phyloP scores from a whole-genome alignment of 2,113 vertebrate genomes.

The Ceyx margarethae region DNA sequence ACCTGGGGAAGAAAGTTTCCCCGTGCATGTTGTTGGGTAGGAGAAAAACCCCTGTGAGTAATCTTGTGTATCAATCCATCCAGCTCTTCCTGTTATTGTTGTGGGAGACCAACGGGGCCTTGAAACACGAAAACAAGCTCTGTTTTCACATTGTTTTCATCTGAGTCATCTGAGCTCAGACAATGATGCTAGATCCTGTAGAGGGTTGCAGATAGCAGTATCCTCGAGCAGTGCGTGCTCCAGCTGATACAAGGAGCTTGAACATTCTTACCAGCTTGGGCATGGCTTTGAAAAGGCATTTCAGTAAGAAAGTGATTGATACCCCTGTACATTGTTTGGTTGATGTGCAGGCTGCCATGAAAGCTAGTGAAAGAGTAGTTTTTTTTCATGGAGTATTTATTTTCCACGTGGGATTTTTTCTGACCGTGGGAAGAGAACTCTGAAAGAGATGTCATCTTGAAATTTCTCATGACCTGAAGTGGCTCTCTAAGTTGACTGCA shows the following conservation, averaged over 20 bases:
- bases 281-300: background rate
- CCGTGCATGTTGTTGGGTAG: background rate
- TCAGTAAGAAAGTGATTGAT: conserved; percentile 32
- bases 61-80: conserved; percentile 4
- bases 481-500: conserved; percentile 18
- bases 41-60: background rate
- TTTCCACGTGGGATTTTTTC: conserved; percentile 48
- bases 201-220: conserved; percentile 18
- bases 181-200: conserved; percentile 52
- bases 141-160: conserved; percentile 42
- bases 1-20: background rate
- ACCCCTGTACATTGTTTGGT: background rate
- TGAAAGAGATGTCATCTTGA: conserved; percentile 36
- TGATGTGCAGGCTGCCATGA: background rate
- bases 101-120: conserved; percentile 9
- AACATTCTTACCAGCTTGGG: background rate
- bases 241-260: background rate
- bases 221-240: background rate
- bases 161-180: conserved; percentile 40
- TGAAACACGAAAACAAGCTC: conserved; percentile 37
- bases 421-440: conserved; percentile 59
- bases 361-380: background rate
- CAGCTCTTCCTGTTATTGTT: conserved; percentile 67
- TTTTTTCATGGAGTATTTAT: conserved; percentile 34
- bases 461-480: conserved; percentile 63